These are phyloP conservation scores for Miltochrista miniata DNA, from an alignment of 2,888 invertebrate genomes.

Conservation along the genomic window DNA sequence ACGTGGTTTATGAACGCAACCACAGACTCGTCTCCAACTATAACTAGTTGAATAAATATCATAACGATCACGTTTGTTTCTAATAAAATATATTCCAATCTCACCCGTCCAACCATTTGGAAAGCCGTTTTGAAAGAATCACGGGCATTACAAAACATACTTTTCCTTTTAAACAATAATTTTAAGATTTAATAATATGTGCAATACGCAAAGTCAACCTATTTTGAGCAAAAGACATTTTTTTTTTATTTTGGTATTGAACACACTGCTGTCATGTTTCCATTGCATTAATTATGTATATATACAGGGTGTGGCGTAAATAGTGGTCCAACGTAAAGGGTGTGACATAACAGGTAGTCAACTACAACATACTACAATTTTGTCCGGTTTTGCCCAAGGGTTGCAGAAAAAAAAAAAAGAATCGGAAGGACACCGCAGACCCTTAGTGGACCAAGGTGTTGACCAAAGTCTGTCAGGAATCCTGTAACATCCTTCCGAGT, in stretches of 20 bases:
- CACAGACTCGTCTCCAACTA: conserved; percentile 25
- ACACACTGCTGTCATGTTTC: conserved; percentile 34
- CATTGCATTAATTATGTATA: too few species aligned
- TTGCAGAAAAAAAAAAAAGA: too few species aligned
- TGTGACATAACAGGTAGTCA: too few species aligned
- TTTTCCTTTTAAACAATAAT: neutral
- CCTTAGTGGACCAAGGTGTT: too few species aligned
- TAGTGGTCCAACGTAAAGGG: too few species aligned
- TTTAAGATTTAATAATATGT: neutral
- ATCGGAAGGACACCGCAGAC: too few species aligned
- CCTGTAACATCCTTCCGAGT: too few species aligned
- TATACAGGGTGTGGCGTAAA: too few species aligned
- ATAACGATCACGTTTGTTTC: conserved; percentile 20
- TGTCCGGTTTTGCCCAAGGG: too few species aligned
- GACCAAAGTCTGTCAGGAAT: too few species aligned
- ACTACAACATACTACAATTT: too few species aligned
- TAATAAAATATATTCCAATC: conserved; percentile 15
- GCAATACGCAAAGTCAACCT: neutral
- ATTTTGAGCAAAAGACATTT: neutral
- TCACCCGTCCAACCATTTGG: conserved; percentile 35
- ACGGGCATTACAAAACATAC: conserved; percentile 7
- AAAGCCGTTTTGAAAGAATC: conserved; percentile 9
- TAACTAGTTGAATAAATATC: conserved; percentile 31
- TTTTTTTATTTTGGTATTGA: neutral
- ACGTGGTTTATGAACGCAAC: neutral